phyloP scores from a whole-genome alignment of 2,113 vertebrate genomes.

The Aspiorhynchus laticeps region DNA sequence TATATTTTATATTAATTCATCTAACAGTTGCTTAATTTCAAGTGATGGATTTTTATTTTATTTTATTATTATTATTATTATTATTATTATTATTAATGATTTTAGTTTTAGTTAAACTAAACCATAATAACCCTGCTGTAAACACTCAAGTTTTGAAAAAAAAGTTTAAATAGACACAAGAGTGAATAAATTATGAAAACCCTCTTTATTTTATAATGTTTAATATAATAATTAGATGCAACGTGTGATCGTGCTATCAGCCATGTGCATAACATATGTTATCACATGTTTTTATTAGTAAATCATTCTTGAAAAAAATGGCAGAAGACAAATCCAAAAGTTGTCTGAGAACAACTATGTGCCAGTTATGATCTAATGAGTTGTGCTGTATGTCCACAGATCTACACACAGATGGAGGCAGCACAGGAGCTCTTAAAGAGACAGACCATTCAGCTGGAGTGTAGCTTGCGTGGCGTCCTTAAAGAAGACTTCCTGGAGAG shows the following conservation, averaged over 20 bases:
- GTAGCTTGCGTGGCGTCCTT: slow-evolving; percentile 76
- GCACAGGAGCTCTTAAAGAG: slow-evolving; percentile 67
- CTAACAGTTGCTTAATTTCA: no score
- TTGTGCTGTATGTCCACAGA: slow-evolving; percentile 67
- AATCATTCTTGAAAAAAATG: neutral
- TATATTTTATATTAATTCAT: no score
- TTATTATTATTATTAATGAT: no score
- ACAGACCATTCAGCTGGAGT: slow-evolving; percentile 71
- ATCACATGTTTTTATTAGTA: neutral
- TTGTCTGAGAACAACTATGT: neutral
- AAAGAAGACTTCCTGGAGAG: slow-evolving; percentile 72
- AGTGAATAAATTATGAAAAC: no score
- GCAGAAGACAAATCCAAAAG: neutral
- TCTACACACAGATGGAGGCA: slow-evolving; percentile 70
- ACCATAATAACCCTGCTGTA: neutral
- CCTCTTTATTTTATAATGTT: neutral
- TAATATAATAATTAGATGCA: neutral
- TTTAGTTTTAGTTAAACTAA: no score
- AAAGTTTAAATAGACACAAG: neutral
- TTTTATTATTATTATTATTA: no score
- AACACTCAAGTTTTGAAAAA: neutral
- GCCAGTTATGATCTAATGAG: neutral
- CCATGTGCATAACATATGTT: neutral
- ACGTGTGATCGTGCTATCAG: neutral
- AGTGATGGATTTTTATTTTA: no score